These are phyloP conservation scores for Scaptodrosophila latifasciaeformis DNA, from an alignment of 2,888 invertebrate genomes.

Conservation along the genomic window DNA sequence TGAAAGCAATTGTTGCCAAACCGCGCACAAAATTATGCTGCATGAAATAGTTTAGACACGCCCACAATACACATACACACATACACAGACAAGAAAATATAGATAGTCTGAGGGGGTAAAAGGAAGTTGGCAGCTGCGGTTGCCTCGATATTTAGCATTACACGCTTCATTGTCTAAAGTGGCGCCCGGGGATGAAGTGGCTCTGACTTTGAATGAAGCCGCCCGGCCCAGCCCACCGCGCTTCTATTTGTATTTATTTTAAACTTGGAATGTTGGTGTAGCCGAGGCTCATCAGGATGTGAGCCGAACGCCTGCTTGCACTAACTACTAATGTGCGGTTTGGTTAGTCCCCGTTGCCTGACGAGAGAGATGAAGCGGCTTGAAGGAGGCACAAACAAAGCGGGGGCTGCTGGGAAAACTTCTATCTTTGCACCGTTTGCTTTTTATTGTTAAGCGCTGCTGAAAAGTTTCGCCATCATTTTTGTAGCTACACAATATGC, in stretches of 20 bases:
- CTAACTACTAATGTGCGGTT: slow-evolving; percentile 69
- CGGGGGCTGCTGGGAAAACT: slow-evolving; percentile 32
- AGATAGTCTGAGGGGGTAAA: slow-evolving; percentile 1
- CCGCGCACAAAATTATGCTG: slow-evolving; percentile 67
- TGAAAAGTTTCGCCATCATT: slow-evolving; percentile 63
- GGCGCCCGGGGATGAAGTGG: slow-evolving; percentile 50
- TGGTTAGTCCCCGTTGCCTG: slow-evolving; percentile 13
- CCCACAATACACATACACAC: background rate
- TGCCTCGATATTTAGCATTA: slow-evolving; percentile 63
- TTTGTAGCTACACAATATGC: slow-evolving; percentile 17
- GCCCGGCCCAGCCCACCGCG: no score
- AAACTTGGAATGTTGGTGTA: slow-evolving; percentile 22
- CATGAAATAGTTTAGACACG: slow-evolving; percentile 27
- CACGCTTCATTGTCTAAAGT: slow-evolving; percentile 69
- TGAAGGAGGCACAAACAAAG: no score
- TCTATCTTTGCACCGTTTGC: slow-evolving; percentile 61
- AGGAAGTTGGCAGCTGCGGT: slow-evolving; percentile 46
- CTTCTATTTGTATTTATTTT: slow-evolving; percentile 51
- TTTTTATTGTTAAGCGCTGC: slow-evolving; percentile 64
- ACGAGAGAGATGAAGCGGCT: slow-evolving; percentile 40
- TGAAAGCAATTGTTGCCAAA: slow-evolving; percentile 69
- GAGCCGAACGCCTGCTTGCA: slow-evolving; percentile 63
- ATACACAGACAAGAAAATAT: background rate
- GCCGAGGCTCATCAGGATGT: slow-evolving; percentile 16
- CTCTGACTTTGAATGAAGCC: no score